These are phyloP conservation scores for Fregata magnificens DNA, from an alignment of 2,113 vertebrate genomes.

Conservation along the genomic window DNA sequence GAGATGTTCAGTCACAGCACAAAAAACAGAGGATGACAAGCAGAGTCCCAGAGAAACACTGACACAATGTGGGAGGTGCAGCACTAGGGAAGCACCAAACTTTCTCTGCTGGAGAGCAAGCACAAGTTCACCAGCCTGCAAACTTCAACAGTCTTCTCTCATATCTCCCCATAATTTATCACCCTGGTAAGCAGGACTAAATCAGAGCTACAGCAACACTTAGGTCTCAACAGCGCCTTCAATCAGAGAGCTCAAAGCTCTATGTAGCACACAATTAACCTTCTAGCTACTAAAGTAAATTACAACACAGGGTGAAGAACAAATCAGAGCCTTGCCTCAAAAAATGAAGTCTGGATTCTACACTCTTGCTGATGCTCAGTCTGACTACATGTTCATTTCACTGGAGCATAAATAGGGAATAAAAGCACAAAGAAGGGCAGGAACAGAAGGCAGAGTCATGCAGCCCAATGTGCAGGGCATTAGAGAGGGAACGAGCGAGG, in stretches of 20 bases:
- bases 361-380: neutral
- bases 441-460: neutral
- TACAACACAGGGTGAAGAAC: neutral
- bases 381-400: neutral
- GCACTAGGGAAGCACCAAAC: neutral
- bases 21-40: neutral
- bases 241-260: slow-evolving; percentile 33
- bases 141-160: neutral
- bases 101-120: neutral
- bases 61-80: neutral
- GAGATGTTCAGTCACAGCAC: neutral
- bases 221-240: neutral
- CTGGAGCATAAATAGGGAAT: neutral
- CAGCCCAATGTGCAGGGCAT: too few species aligned
- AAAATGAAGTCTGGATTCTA: neutral
- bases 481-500: neutral
- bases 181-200: neutral
- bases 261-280: slow-evolving; percentile 14
- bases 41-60: neutral
- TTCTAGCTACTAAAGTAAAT: neutral
- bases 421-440: neutral
- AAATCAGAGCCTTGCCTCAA: neutral
- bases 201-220: slow-evolving; percentile 30
- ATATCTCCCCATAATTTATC: slow-evolving; percentile 35
- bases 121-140: neutral